Percentiles rank a stretch among this genome's conserved stretches.
phyloP scores from a whole-genome alignment of 1,140 invertebrate species.

The Bombus haemorrhoidalis region DNA sequence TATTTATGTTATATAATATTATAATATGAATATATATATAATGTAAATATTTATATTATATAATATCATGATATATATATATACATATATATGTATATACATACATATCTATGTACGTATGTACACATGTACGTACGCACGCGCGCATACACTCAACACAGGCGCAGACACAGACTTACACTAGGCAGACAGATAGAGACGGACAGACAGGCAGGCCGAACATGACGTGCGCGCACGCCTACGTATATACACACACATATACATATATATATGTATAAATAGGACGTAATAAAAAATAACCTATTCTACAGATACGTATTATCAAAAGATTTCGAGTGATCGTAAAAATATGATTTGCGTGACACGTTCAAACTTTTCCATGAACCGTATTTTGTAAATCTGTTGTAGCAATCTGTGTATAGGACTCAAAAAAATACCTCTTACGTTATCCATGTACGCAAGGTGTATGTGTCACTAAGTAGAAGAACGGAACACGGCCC shows the following conservation, averaged over 20 bases:
- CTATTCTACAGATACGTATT: conserved; percentile 61
- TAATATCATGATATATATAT: too few species aligned
- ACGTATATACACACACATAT: not conserved
- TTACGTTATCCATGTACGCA: conserved; percentile 55
- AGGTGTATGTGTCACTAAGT: conserved; percentile 67
- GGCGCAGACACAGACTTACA: not conserved
- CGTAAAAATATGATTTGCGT: conserved; percentile 65
- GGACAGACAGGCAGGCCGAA: not conserved
- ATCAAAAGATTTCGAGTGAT: conserved; percentile 65
- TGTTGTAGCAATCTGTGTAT: conserved; percentile 60
- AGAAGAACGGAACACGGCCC: conserved; percentile 70
- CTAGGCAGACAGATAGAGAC: not conserved
- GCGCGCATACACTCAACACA: not conserved
- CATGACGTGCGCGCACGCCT: not conserved
- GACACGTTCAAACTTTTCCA: conserved; percentile 59
- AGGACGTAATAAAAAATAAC: conserved; percentile 68
- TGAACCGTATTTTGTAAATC: conserved; percentile 56
- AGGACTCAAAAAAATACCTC: conserved; percentile 62
- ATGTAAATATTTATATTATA: too few species aligned
- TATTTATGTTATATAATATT: too few species aligned
- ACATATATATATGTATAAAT: conserved; percentile 53
- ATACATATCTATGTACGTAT: too few species aligned
- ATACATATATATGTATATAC: too few species aligned
- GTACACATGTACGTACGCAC: too few species aligned
- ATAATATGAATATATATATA: too few species aligned